Evolutionary conservation across 2,888 invertebrate species (phyloP).

Genomic region (Trypoxylon attenuatum): DNA sequence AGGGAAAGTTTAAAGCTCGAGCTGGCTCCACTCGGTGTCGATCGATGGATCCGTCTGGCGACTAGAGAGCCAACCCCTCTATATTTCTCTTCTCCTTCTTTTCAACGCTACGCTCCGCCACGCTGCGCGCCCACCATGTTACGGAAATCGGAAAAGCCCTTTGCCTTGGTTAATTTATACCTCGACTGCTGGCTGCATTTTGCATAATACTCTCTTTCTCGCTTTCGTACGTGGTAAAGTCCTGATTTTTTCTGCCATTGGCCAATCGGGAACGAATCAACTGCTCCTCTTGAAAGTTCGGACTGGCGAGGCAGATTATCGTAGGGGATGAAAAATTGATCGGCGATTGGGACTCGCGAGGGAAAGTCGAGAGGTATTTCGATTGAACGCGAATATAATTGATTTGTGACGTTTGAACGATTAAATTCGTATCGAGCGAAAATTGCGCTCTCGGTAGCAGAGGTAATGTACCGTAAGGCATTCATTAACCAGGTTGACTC

Average conservation of each 20-base stretch:
- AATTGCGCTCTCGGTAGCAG: no score
- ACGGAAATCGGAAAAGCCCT: conserved; percentile 39
- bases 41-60: conserved; percentile 29
- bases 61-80: conserved; percentile 21
- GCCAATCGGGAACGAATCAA: no score
- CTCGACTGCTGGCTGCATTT: neutral
- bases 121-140: neutral
- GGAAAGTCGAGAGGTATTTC: neutral
- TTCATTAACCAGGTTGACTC: no score
- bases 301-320: neutral
- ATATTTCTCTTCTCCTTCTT: neutral
- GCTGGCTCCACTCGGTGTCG: neutral
- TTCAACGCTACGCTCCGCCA: neutral
- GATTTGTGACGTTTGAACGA: neutral
- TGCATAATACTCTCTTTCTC: no score
- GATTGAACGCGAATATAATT: neutral
- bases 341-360: neutral
- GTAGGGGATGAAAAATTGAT: neutral
- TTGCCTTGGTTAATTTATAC: conserved; percentile 32
- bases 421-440: no score
- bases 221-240: neutral
- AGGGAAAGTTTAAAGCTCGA: conserved; percentile 20
- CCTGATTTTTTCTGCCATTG: no score
- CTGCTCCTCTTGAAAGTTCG: neutral
- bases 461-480: no score